These are phyloP conservation scores for Drosophila prosaltans DNA, from an alignment of 1,140 invertebrate species.

Conservation along the genomic window DNA sequence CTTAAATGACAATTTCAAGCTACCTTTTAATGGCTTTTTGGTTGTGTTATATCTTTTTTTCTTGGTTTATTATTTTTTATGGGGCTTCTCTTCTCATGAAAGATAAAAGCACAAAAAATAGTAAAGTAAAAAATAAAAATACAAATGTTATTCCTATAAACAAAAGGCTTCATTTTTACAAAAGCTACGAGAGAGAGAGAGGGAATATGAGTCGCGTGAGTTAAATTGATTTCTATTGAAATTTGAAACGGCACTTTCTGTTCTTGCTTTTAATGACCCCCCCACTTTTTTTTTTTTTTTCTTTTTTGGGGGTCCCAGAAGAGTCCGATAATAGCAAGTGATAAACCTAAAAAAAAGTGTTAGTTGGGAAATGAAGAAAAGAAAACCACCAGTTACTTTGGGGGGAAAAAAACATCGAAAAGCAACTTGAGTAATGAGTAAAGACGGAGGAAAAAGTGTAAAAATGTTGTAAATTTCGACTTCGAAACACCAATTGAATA, in stretches of 20 bases:
- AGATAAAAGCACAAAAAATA: constrained; percentile 35
- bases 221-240: constrained; percentile 81
- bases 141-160: constrained; percentile 52
- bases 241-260: constrained; percentile 77
- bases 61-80: constrained; percentile 63
- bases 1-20: constrained; percentile 75
- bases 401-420: background rate
- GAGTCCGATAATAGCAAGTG: background rate
- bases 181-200: constrained; percentile 14
- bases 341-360: constrained; percentile 1
- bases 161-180: constrained; percentile 50
- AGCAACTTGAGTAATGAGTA: background rate
- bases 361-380: background rate
- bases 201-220: constrained; percentile 51
- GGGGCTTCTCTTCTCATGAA: constrained; percentile 50
- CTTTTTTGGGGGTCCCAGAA: constrained; percentile 16
- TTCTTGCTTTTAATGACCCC: constrained; percentile 30
- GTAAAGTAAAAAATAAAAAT: background rate
- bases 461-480: background rate
- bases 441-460: too few species aligned
- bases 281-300: background rate
- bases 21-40: constrained; percentile 67
- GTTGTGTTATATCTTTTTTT: constrained; percentile 30
- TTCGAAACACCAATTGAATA: too few species aligned
- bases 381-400: background rate